Evolutionary conservation across 2,113 vertebrate genomes (phyloP), one percentile per base, ranked within the genome.

Genomic region (pig (Sus scrofa)): DNA sequence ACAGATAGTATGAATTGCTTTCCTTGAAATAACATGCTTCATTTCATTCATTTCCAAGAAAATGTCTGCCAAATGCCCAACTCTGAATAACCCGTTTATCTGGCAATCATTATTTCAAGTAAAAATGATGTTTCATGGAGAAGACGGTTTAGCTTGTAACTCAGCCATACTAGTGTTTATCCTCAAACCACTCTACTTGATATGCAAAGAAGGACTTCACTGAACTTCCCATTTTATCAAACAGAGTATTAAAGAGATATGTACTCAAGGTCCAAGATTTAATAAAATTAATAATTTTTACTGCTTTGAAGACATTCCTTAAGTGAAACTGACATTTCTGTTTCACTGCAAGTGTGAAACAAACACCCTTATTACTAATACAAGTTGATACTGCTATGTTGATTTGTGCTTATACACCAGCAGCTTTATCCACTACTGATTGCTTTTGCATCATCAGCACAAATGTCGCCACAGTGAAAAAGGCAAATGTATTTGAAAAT

Each of bases 1-100:
- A 77, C 68, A 83, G 68, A 84, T 73, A 89, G 3, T 27, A 26
- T 24, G 70, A 18, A 7, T 34, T 86, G 34, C 63, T 77, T 84
- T 58, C 75, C 62, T 67, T 60, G 30, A 67, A 81, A 4, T 73
- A 27, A 79, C 73, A 94, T 37, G 30, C 11, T 54, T 90, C 56
- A 90, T 44, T 67, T 65, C 81, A 50, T 34, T 90, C 30, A 85
- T 65, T 89, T 68, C 73, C 37, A 83, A 92, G 73, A 96, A 79
- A 91, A 68, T 52, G 24, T 30, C 58, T 62, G 50, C 32, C 73
- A 86, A 74, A 90, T 56, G 67, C 27, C 15, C 67, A 87, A 62
- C 52, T 74, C 65, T 86, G 56, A 84, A 75, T 20, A 58, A 71
- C n/a, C 65, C 81, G 54, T 56, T n/a, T 83, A 67, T 56, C 58